phyloP scores from a whole-genome alignment of 2,113 vertebrate genomes.

The Podocnemis expansa region DNA sequence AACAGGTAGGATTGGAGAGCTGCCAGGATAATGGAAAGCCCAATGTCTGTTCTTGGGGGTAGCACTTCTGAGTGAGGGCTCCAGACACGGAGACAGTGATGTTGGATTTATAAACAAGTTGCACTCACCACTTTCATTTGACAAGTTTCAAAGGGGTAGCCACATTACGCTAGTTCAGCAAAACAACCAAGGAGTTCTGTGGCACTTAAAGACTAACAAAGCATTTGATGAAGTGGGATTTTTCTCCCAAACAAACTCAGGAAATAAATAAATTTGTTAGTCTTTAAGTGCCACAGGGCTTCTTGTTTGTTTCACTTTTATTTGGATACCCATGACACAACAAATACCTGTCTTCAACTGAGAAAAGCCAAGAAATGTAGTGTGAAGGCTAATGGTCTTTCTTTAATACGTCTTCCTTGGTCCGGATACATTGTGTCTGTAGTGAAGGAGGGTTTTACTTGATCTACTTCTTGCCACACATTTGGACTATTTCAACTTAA shows the following conservation, averaged over 20 bases:
- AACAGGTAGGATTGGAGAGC: not conserved
- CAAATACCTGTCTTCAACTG: not conserved
- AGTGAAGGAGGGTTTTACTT: constrained; percentile 24
- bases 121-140: not conserved
- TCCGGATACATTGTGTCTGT: not conserved
- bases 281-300: too few species aligned
- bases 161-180: too few species aligned
- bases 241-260: too few species aligned
- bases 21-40: not conserved
- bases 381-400: not conserved
- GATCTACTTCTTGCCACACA: constrained; percentile 18
- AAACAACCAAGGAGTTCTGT: too few species aligned
- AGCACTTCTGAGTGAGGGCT: not conserved
- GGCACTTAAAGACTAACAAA: too few species aligned
- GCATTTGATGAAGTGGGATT: too few species aligned
- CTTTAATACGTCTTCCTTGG: not conserved
- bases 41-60: too few species aligned
- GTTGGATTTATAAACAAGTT: not conserved
- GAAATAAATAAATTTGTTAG: too few species aligned
- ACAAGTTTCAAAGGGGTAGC: too few species aligned
- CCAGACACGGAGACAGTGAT: not conserved
- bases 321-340: not conserved
- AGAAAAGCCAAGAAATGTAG: not conserved
- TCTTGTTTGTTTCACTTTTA: too few species aligned
- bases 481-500: constrained; percentile 3